These are phyloP conservation scores for Promerops cafer DNA, from an alignment of 2,113 vertebrate genomes.

Conservation along the genomic window DNA sequence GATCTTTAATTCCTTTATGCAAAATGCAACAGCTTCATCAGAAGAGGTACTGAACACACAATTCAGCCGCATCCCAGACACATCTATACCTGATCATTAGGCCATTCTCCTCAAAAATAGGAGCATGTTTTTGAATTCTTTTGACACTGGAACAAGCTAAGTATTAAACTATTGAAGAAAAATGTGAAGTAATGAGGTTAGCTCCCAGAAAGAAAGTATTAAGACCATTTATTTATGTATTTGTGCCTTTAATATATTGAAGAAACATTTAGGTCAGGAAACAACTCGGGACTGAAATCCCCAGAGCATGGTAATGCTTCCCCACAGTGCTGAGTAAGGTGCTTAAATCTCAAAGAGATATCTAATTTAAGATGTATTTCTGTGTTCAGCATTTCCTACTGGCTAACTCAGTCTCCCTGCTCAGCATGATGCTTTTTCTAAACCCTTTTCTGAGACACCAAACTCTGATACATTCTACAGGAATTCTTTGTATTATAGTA, in stretches of 20 bases:
- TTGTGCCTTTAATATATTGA: not conserved
- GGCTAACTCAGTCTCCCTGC: not conserved
- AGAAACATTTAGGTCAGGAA: not conserved
- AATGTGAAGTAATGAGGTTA: not conserved
- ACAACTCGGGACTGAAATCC: not conserved
- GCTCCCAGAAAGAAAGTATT: not conserved
- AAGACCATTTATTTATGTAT: not conserved
- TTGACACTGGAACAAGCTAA: not conserved
- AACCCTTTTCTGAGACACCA: not conserved
- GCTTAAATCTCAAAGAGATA: not conserved
- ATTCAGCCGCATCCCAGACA: not conserved
- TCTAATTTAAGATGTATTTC: not conserved
- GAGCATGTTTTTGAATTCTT: not conserved
- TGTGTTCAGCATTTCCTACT: not conserved
- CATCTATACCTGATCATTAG: not conserved
- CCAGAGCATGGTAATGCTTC: not conserved
- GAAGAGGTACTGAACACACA: accelerated
- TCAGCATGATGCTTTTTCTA: not conserved
- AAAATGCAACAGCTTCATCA: not conserved
- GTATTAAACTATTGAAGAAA: not conserved
- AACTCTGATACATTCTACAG: not conserved
- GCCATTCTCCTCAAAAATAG: not conserved
- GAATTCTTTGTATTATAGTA: not conserved
- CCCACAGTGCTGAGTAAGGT: not conserved
- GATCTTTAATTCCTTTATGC: not conserved